Base-by-base conservation (phyloP, 1,140 invertebrate species). In the Anthonomus grandis region DNA sequence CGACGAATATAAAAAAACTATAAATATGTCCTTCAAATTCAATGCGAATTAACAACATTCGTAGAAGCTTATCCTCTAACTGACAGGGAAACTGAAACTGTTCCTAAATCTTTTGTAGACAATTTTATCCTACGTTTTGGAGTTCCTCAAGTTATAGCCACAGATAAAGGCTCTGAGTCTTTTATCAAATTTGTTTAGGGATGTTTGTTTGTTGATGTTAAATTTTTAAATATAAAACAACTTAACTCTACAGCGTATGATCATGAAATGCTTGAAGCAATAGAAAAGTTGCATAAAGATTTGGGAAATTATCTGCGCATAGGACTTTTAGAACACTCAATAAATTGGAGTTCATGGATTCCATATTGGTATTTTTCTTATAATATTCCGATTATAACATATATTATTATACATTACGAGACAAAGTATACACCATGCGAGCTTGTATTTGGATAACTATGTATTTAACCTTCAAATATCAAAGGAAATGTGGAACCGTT, bases 131-230 rank as follows among this genome's bases (percentile, higher is more conserved):
- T n/a, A n/a, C n/a, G n/a, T 17, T 62, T 60, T 34, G 67, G 64
- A 9, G 64, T 65, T 36, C 56, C 64, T n/a, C 36, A 37, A 34
- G 17, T 58, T 37, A 39, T 67, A 44, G 27, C 61, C 15, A 56
- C 57, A 2, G 64, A 66, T n/a, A n/a, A n/a, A n/a, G n/a, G n/a
- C n/a, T n/a, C 48, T 22, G 56, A 54, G 63, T 38, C n/a, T 38
- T n/a, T 38, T 38, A n/a, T 4, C 4, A 13, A 4, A 12, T 13
- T 13, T 17, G 4, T n/a, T 38, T 6, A 38, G 17, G 17, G 36
- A 38, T 13, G 17, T 17, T 6, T 38, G 36, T n/a, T n/a, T n/a
- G n/a, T n/a, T n/a, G n/a, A n/a, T n/a, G n/a, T n/a, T 38, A 38
- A 38, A 38, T n/a, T 38, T 5, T 38, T 38, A 38, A 38, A 38